Conservation (phyloP, 2,888 invertebrate species). For the Carcina quercana region DNA sequence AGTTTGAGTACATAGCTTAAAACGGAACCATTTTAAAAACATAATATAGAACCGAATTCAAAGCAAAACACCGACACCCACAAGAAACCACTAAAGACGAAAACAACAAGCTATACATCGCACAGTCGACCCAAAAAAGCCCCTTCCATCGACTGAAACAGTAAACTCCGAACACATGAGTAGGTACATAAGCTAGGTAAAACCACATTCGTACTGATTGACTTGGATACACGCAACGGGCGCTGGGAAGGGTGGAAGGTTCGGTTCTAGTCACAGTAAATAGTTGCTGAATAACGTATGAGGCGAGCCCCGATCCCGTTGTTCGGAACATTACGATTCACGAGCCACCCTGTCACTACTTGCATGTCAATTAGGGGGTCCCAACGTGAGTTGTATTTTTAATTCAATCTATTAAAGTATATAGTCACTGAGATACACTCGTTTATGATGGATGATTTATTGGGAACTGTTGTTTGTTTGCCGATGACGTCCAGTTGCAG, state of each 20-base stretch:
- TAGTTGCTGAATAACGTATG: constrained; percentile 50
- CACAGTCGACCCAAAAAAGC: too few relatives aligned
- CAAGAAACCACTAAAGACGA: too few relatives aligned
- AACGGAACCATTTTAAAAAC: too few relatives aligned
- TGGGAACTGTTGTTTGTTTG: background rate
- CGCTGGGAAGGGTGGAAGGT: constrained; percentile 19
- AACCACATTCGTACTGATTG: constrained; percentile 22
- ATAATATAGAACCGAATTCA: too few relatives aligned
- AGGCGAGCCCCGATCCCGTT: constrained; percentile 27
- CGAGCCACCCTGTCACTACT: constrained; percentile 22
- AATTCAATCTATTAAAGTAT: too few relatives aligned
- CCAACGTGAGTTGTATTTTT: constrained; percentile 6
- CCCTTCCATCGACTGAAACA: too few relatives aligned
- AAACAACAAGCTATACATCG: too few relatives aligned
- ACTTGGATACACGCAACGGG: constrained; percentile 19
- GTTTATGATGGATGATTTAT: background rate
- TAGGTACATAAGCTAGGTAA: constrained; percentile 1
- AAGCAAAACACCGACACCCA: too few relatives aligned
- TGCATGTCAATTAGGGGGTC: constrained; percentile 13
- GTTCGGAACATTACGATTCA: constrained; percentile 34
- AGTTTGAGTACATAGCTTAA: too few relatives aligned
- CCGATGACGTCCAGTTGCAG: background rate
- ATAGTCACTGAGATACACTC: too few relatives aligned
- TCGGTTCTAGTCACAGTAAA: constrained; percentile 37
- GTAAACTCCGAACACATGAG: too few relatives aligned